Base-by-base conservation (phyloP, 2,113 vertebrate genomes). In the Gnathonemus echidnorhynchus region DNA sequence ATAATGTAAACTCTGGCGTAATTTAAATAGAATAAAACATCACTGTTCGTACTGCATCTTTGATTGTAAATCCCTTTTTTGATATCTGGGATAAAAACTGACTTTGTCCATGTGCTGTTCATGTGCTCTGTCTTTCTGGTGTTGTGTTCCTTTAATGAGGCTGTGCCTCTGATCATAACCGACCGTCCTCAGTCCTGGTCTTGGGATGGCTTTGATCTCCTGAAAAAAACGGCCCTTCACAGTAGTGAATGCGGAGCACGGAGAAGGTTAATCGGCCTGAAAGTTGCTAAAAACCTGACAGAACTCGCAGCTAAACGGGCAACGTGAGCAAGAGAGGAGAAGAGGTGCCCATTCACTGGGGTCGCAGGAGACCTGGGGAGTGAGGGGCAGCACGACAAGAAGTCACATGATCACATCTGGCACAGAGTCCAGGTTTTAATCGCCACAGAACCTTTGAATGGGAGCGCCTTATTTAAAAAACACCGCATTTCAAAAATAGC, bases 21-120 rank as follows among this genome's bases (percentile, higher is more conserved):
- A 92, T 90, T 93, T 90, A 84, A 94, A 92, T 92, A 92, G 91
- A 94, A 94, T 95, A 95, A 95, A 94, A 91, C 89, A 19, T 50
- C 90, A 92, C 90, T 93, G 93, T 94, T 93, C 93, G 92, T 92
- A 94, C 90, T 94, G 92, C 93, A 92, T 66, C 83, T 8, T 35
- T 50, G 70, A 86, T 86, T 90, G 50, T 85, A 48, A 21, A 90
- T 70, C 39, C 53, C 21, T 90, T 86, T 58, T 62, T 49, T 42
- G 24, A 45, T 56, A 89, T 85, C 21, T 80, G 84, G 24, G 45
- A 27, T 50, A 48, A 50, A 80, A 35, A 19, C 74, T 80, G 31
- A 42, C 74, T 6, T 42, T 80, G 74, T 80, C 74, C 31, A 39
- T 80, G 74, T 39, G 31, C 35, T 77, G 70, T 17, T 39, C 35